phyloP scores from a whole-genome alignment of 2,113 vertebrate species.

The Geococcyx californianus region DNA sequence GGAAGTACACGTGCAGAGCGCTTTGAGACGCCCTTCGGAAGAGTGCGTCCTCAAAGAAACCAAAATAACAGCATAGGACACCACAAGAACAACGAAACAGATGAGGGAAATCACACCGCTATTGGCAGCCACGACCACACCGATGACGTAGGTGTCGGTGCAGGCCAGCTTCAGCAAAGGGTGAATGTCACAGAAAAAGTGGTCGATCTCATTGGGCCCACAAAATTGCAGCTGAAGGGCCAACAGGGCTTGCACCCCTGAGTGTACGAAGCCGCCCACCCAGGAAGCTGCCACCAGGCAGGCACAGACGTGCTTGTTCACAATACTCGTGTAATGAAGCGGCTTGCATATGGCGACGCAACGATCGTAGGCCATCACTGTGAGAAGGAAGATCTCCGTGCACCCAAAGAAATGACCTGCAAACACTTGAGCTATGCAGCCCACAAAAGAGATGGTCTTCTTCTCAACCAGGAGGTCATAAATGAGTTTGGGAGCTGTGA shows the following conservation, averaged over 20 bases:
- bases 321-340: background rate
- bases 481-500: constrained; percentile 59
- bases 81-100: background rate
- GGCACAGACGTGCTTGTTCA: background rate
- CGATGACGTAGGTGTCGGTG: background rate
- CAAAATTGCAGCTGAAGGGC: background rate
- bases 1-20: constrained; percentile 51
- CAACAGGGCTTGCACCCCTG: background rate
- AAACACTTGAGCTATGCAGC: constrained; percentile 60
- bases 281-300: background rate
- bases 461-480: constrained; percentile 26
- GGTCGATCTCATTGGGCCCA: background rate
- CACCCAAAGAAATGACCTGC: constrained; percentile 56
- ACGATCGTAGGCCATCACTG: constrained; percentile 51
- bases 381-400: constrained; percentile 62
- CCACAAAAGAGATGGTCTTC: constrained; percentile 35
- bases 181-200: background rate
- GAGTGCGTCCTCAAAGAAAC: constrained; percentile 22
- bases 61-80: constrained; percentile 44
- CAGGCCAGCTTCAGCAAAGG: background rate
- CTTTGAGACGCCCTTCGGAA: constrained; percentile 1
- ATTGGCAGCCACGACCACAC: background rate
- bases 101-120: background rate
- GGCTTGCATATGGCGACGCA: constrained; percentile 57
- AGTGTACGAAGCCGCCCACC: background rate